Evolutionary conservation across 2,113 vertebrate genomes (phyloP).

Genomic region (Struthidea cinerea): DNA sequence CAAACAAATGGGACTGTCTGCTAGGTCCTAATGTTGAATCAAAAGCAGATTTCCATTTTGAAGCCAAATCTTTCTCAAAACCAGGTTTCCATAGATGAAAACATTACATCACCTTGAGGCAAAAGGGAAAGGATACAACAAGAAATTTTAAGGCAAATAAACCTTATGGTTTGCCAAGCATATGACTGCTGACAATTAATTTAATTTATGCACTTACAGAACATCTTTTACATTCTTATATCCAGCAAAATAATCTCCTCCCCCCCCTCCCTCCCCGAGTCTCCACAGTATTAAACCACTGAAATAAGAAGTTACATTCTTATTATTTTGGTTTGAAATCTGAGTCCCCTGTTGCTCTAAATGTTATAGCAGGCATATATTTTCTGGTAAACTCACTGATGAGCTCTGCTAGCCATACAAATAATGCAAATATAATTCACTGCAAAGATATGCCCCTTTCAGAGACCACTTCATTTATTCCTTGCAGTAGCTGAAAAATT

Average conservation of each 20-base stretch:
- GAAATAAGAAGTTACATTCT: not conserved
- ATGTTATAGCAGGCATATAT: not conserved
- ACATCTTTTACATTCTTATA: not conserved
- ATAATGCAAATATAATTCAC: not conserved
- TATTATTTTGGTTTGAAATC: not conserved
- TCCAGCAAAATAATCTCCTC: not conserved
- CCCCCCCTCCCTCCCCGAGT: not conserved
- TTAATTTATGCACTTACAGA: not conserved
- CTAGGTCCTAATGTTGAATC: not conserved
- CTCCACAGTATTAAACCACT: not conserved
- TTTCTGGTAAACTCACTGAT: not conserved
- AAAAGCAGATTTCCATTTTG: constrained; percentile 17
- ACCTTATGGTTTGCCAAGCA: not conserved
- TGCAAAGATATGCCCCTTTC: not conserved
- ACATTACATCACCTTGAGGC: constrained; percentile 9
- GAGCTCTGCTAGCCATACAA: not conserved
- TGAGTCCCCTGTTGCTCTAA: not conserved
- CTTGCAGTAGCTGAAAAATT: constrained; percentile 38
- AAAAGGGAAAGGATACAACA: not conserved
- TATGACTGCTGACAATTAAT: not conserved
- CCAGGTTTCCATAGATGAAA: constrained; percentile 25
- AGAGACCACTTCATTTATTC: constrained; percentile 12
- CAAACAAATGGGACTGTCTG: not conserved
- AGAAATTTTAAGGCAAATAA: constrained; percentile 9
- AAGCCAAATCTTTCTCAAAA: constrained; percentile 21